These are phyloP conservation scores for Philhelius pedissequus DNA, from an alignment of 2,888 invertebrate genomes.

Conservation along the genomic window DNA sequence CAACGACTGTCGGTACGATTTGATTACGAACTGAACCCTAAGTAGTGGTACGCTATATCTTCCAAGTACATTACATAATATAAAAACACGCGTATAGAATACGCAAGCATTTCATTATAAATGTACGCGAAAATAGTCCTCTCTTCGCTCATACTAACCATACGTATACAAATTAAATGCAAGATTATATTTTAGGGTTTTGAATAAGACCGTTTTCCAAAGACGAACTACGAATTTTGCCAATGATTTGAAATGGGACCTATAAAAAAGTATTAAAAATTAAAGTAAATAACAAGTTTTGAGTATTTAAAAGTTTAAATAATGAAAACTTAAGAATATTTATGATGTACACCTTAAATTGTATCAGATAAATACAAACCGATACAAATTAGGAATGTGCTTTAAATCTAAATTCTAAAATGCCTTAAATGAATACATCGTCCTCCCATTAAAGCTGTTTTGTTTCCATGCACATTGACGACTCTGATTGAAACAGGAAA, in stretches of 20 bases:
- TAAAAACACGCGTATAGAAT: background rate
- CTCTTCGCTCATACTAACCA: background rate
- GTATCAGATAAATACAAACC: background rate
- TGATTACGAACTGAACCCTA: background rate
- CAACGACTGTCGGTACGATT: background rate
- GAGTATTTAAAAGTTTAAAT: background rate
- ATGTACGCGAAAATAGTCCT: background rate
- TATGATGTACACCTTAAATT: background rate
- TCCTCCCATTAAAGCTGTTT: background rate
- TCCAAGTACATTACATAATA: background rate
- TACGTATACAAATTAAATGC: background rate
- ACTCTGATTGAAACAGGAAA: background rate
- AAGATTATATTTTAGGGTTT: background rate
- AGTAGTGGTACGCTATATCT: background rate
- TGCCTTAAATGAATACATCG: background rate
- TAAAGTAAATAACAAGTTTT: background rate
- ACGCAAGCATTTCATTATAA: background rate
- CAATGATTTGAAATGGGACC: constrained; percentile 9
- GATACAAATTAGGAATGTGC: background rate
- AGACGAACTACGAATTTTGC: background rate
- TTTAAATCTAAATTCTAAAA: background rate
- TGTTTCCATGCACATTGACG: constrained; percentile 1
- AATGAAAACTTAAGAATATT: background rate
- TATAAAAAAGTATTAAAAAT: constrained; percentile 22
- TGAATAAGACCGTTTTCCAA: background rate